Evolutionary conservation across 2,888 invertebrate genomes (phyloP).

Genomic region (Enoplolaimus lenunculus): DNA sequence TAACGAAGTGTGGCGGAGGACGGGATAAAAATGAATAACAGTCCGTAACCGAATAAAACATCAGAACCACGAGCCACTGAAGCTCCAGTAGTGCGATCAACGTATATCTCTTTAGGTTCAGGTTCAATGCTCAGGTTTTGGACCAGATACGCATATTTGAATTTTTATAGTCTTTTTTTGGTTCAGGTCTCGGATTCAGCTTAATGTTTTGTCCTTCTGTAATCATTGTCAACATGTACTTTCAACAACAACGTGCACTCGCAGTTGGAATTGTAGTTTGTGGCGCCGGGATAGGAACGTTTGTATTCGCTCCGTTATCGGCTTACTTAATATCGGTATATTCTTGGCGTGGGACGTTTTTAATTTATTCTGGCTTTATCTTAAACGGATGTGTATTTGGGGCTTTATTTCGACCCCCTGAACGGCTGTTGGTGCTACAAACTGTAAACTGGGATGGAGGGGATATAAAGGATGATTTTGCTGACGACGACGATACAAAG

Average conservation of each 20-base stretch:
- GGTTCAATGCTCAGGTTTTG: slow-evolving; percentile 43
- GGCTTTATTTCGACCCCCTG: slow-evolving; percentile 54
- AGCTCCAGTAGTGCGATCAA: slow-evolving; percentile 8
- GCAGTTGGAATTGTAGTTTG: slow-evolving; percentile 92
- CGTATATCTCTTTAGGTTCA: slow-evolving; percentile 12
- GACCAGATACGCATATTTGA: too few species aligned
- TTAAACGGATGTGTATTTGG: slow-evolving; percentile 78
- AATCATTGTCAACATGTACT: slow-evolving; percentile 91
- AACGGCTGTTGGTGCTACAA: not conserved
- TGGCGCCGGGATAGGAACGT: slow-evolving; percentile 88
- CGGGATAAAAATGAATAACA: too few species aligned
- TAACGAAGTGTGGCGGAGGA: too few species aligned
- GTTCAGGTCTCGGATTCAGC: slow-evolving; percentile 73
- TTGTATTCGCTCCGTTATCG: slow-evolving; percentile 59
- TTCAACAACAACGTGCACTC: slow-evolving; percentile 77
- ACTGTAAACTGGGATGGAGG: too few species aligned
- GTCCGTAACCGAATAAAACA: too few species aligned
- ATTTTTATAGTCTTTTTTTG: slow-evolving; percentile 18
- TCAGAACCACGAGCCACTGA: slow-evolving; percentile 9
- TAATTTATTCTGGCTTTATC: slow-evolving; percentile 65
- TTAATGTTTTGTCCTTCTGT: slow-evolving; percentile 94
- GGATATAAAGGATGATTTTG: too few species aligned
- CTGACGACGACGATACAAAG: too few species aligned
- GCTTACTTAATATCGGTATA: slow-evolving; percentile 53
- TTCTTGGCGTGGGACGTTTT: slow-evolving; percentile 73